Percentiles rank a stretch among this genome's conserved stretches.
These are phyloP conservation scores for Labeo rohita DNA, from an alignment of 2,113 vertebrate genomes.

Conservation along the genomic window DNA sequence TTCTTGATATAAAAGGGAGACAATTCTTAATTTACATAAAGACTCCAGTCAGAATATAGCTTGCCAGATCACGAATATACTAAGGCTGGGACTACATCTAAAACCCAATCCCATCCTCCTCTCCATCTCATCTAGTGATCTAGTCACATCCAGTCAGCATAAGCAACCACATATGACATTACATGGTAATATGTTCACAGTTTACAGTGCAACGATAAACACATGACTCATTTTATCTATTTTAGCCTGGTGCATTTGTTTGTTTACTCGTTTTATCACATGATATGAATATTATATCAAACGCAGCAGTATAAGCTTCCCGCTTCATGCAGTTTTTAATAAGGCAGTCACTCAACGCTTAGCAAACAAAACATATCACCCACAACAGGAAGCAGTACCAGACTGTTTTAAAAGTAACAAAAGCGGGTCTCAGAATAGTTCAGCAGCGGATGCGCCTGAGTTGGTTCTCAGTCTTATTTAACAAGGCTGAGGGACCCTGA, in stretches of 20 bases:
- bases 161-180: slow-evolving; percentile 1
- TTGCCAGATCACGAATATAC: not conserved
- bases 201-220: slow-evolving; percentile 13
- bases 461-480: slow-evolving; percentile 25
- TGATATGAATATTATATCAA: not conserved
- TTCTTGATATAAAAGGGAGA: too few relatives aligned
- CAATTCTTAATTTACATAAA: not conserved
- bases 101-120: not conserved
- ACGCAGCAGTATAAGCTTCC: not conserved
- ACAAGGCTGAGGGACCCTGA: slow-evolving; percentile 9
- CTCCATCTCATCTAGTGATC: slow-evolving; percentile 8
- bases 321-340: slow-evolving; percentile 14
- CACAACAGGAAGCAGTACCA: not conserved
- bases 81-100: not conserved
- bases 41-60: not conserved
- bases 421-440: slow-evolving; percentile 8
- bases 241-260: not conserved
- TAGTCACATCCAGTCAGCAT: not conserved
- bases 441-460: not conserved
- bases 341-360: not conserved
- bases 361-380: slow-evolving; percentile 2
- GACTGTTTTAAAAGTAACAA: slow-evolving; percentile 19
- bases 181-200: slow-evolving; percentile 5
- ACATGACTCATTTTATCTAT: not conserved
- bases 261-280: not conserved